Conservation (phyloP, 2,113 vertebrate species). For the Sinocyclocheilus anshuiensis region DNA sequence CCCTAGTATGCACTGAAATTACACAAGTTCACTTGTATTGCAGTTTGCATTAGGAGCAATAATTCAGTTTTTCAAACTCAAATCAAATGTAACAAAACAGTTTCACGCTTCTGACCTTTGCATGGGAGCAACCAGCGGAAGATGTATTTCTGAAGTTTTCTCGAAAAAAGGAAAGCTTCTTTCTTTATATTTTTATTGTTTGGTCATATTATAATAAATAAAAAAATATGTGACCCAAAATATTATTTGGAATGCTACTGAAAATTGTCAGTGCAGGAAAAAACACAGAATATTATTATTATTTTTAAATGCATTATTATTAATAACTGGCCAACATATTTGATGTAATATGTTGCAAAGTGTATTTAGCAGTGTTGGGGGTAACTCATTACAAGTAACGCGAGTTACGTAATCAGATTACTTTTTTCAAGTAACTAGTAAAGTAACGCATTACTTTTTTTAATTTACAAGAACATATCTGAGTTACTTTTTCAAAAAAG, state of each 20-base stretch:
- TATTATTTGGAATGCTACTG: neutral
- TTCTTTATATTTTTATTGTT: neutral
- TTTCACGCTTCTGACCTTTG: neutral
- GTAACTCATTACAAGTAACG: no score
- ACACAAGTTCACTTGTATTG: neutral
- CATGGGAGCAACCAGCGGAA: neutral
- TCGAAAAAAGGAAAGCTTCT: neutral
- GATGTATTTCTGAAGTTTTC: neutral
- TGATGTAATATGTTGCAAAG: neutral
- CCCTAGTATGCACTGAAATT: neutral
- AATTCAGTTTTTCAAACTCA: neutral
- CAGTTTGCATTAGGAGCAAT: neutral
- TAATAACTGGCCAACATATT: neutral
- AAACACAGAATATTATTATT: neutral
- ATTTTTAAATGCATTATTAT: neutral
- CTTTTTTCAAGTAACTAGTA: no score
- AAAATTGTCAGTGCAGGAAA: neutral
- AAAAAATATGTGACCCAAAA: neutral
- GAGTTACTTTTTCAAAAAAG: no score
- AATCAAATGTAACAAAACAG: neutral
- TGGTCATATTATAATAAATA: neutral
- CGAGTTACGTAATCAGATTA: no score
- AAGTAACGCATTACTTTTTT: no score
- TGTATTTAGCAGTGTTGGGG: no score
- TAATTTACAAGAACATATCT: no score